Conservation (phyloP, 2,797 vertebrate genomes). For the Cottoperca gobio region DNA sequence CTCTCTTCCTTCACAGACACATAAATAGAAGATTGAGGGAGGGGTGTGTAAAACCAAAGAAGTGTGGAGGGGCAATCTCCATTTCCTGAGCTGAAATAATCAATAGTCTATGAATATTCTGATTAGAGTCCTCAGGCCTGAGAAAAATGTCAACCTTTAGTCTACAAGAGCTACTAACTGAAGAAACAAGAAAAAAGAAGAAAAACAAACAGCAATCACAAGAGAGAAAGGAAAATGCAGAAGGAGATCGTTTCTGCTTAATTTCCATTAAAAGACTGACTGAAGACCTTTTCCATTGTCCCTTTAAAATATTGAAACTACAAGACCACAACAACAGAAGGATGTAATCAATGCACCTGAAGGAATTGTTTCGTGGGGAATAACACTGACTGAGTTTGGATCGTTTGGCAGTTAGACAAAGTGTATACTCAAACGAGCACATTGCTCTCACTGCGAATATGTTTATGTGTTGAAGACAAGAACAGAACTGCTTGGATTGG, state of each 20-base stretch:
- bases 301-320: not conserved
- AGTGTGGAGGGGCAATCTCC: conserved; percentile 27
- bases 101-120: conserved; percentile 83
- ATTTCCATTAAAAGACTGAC: not conserved
- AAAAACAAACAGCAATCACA: conserved; percentile 8
- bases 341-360: not conserved
- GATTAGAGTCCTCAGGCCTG: conserved; percentile 57
- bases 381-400: too few relatives aligned
- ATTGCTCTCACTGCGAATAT: too few relatives aligned
- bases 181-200: conserved; percentile 1
- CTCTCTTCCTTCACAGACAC: conserved; percentile 42
- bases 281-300: not conserved
- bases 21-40: conserved; percentile 35
- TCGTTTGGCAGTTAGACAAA: too few relatives aligned
- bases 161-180: conserved; percentile 23
- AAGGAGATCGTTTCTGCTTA: not conserved
- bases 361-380: not conserved
- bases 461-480: too few relatives aligned
- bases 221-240: not conserved
- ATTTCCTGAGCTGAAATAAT: conserved; percentile 63
- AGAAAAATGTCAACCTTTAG: conserved; percentile 68
- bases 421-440: too few relatives aligned
- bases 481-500: too few relatives aligned
- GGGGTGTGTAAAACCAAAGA: conserved; percentile 38
- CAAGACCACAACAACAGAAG: not conserved